Evolutionary conservation across 2,113 vertebrate species (phyloP), one percentile per base, ranked within the genome.

Genomic region (Noturus placidus): DNA sequence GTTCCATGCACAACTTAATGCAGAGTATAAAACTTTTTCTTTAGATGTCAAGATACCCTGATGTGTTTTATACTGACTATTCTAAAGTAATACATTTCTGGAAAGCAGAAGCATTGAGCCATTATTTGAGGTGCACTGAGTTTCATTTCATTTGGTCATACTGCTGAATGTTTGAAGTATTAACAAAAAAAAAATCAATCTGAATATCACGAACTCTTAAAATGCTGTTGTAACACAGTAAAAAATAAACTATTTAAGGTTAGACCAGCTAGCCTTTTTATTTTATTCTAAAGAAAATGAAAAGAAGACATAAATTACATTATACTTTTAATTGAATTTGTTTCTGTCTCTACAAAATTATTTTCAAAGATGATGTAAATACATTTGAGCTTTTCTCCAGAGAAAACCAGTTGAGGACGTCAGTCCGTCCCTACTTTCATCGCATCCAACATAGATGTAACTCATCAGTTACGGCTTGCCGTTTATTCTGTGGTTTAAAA

Each of bases 1-100:
- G 57, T 82, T 83, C 52, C 52, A 63, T 78, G 67, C 33, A 11
- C 35, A 46, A 76, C 83, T 88, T 86, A 67, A 77, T 13, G 78
- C 84, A 54, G n/a, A 59, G 13, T 83, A 72, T 63, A 67, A 87
- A 76, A 33, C 4, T 42, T 84, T 83, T 79, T n/a, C 15, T 77
- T 69, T 33, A 33, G 59, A 82, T 20, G 30, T 35, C 59, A 52
- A 76, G 81, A 86, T 70, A 89, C 56, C 15, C 2, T 10, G 80
- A 88, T 84, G 35, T 87, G 63, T 82, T 70, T 63, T 63, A 11
- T 84, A 69, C 84, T 52, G 0, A 59, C 19, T 61, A n/a, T 50
- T 54, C 20, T 76, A 35, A 35, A 52, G 74, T 33, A 35, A 38
- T 33, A 81, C 20, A 20, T 52, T 78, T 42, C 38, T 81, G 52